phyloP scores from a whole-genome alignment of 1,140 invertebrate genomes.

The Diorhabda carinulata region DNA sequence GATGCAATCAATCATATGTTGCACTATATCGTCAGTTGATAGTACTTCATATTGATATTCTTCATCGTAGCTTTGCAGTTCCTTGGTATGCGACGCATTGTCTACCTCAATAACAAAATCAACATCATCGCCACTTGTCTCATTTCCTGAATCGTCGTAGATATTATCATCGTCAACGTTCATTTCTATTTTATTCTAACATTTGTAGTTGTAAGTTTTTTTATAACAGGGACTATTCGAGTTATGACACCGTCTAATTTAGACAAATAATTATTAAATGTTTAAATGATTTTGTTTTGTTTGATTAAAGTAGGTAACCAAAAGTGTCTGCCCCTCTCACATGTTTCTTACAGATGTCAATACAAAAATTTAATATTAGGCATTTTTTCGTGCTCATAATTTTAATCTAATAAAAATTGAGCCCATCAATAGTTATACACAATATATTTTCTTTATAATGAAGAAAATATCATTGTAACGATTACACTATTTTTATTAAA shows the following conservation, averaged over 20 bases:
- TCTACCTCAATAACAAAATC: slow-evolving; percentile 89
- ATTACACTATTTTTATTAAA: too few species aligned
- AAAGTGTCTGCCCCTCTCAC: too few species aligned
- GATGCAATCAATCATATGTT: slow-evolving; percentile 66
- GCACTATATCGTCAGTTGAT: slow-evolving; percentile 62
- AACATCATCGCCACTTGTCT: slow-evolving; percentile 87
- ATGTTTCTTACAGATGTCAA: too few species aligned
- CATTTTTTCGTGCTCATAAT: too few species aligned
- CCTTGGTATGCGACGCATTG: slow-evolving; percentile 60
- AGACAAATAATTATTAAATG: slow-evolving; percentile 18
- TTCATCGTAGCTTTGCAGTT: slow-evolving; percentile 73
- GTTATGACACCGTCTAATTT: slow-evolving; percentile 19
- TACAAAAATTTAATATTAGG: too few species aligned
- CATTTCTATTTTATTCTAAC: slow-evolving; percentile 46
- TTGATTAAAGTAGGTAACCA: neutral
- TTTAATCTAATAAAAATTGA: too few species aligned
- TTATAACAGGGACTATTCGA: slow-evolving; percentile 2
- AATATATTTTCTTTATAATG: too few species aligned
- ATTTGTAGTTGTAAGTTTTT: slow-evolving; percentile 15
- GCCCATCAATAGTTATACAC: too few species aligned
- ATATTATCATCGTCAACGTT: slow-evolving; percentile 59
- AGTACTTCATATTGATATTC: slow-evolving; percentile 91
- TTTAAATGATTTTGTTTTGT: slow-evolving; percentile 16
- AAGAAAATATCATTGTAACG: too few species aligned
- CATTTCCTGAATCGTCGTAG: slow-evolving; percentile 84